phyloP scores from a whole-genome alignment of 2,888 invertebrate species.

The Mimachlamys varia region DNA sequence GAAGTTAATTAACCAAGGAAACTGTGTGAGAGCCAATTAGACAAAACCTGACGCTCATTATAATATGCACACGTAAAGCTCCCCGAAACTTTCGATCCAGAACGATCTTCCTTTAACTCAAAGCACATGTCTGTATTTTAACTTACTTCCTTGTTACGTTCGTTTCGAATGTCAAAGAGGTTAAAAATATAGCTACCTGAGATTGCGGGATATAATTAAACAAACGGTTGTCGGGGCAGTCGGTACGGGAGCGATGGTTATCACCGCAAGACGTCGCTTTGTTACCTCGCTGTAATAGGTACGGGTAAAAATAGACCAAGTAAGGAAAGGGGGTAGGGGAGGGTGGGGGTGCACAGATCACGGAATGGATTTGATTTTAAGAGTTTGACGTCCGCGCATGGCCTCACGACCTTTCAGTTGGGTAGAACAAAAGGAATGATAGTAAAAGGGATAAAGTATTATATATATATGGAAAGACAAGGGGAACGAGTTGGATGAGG shows the following conservation, averaged over 20 bases:
- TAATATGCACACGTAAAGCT: neutral
- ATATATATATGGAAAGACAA: no score
- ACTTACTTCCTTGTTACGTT: neutral
- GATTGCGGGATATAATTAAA: neutral
- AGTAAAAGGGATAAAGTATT: no score
- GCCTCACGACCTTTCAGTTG: no score
- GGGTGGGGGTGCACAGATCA: no score
- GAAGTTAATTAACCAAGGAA: neutral
- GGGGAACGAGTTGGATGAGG: no score
- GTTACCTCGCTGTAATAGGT: no score
- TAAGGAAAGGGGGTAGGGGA: no score
- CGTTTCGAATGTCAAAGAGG: neutral
- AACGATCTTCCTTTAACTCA: neutral
- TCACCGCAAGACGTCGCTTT: neutral
- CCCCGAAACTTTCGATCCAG: neutral
- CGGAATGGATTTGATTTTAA: no score
- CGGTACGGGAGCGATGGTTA: neutral
- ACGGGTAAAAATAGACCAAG: no score
- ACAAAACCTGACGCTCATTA: neutral
- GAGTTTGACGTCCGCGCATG: no score
- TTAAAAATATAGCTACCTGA: neutral
- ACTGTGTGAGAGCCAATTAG: neutral
- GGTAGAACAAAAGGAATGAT: no score
- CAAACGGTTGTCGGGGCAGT: neutral
- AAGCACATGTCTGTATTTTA: neutral